These are phyloP conservation scores for Diorhabda elongata DNA, from an alignment of 1,140 invertebrate genomes.

Conservation along the genomic window DNA sequence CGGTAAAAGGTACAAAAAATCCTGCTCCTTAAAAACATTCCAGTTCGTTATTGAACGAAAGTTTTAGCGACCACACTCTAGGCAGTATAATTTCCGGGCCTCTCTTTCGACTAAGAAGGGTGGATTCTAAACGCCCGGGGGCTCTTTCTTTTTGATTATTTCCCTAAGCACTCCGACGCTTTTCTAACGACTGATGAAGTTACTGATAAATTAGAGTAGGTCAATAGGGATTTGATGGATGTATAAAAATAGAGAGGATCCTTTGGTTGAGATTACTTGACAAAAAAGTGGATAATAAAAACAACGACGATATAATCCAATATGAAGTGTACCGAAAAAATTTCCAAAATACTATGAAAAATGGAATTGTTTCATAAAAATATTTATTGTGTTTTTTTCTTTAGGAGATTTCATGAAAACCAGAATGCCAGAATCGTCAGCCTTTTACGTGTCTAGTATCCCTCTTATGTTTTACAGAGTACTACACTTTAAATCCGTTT, in stretches of 20 bases:
- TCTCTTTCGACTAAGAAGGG: conserved; percentile 5
- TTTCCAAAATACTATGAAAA: too few relatives aligned
- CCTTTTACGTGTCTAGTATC: too few relatives aligned
- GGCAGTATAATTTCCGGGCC: conserved; percentile 9
- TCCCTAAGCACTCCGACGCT: background rate
- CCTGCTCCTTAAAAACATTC: conserved; percentile 2
- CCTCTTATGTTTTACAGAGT: too few relatives aligned
- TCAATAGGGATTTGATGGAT: background rate
- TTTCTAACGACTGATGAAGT: conserved; percentile 2
- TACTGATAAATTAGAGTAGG: conserved; percentile 5
- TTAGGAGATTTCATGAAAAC: too few relatives aligned
- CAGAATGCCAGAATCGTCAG: too few relatives aligned
- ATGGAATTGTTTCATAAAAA: too few relatives aligned
- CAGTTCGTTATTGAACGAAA: conserved; percentile 12
- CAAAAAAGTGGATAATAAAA: too few relatives aligned
- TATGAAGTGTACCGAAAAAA: too few relatives aligned
- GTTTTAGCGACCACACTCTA: background rate
- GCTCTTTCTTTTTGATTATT: conserved; percentile 5
- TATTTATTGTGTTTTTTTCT: too few relatives aligned
- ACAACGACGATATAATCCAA: too few relatives aligned
- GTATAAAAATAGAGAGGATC: background rate
- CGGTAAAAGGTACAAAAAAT: background rate
- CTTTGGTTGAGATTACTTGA: background rate
- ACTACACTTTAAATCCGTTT: too few relatives aligned
- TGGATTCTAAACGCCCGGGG: conserved; percentile 1